Conservation (phyloP, 2,113 vertebrate species). For the Mormyrus lacerda region DNA sequence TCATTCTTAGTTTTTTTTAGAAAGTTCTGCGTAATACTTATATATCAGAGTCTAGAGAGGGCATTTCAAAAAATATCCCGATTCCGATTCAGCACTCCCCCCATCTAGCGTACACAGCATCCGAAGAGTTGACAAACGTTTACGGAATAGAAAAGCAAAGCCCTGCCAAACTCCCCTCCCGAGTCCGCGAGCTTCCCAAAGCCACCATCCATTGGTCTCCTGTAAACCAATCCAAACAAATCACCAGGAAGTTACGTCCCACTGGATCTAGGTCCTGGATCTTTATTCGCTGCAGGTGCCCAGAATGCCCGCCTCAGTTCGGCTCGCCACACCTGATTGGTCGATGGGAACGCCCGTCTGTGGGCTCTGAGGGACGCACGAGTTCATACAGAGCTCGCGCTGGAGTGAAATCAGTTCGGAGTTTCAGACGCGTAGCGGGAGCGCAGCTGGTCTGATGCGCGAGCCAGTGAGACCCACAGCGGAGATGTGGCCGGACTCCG, state of each 20-base stretch:
- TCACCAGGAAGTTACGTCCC: conserved; percentile 9
- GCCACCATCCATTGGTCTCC: conserved; percentile 15
- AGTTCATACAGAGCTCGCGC: conserved; percentile 58
- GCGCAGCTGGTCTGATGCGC: conserved; percentile 60
- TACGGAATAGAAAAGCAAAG: not conserved
- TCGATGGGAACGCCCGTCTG: conserved; percentile 44
- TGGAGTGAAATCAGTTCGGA: conserved; percentile 49
- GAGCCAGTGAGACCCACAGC: conserved; percentile 59
- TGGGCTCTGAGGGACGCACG: conserved; percentile 55
- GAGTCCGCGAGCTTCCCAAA: conserved; percentile 8
- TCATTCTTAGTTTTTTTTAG: not conserved
- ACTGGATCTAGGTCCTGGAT: conserved; percentile 4
- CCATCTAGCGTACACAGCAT: not conserved
- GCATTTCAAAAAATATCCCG: not conserved
- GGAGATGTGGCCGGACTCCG: conserved; percentile 67
- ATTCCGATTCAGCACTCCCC: not conserved
- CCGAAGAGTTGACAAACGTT: not conserved
- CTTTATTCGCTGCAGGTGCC: conserved; percentile 47
- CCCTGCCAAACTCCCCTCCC: conserved; percentile 19
- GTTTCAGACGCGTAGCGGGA: conserved; percentile 51
- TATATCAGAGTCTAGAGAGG: not conserved
- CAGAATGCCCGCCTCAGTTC: conserved; percentile 47
- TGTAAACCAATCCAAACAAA: conserved; percentile 16
- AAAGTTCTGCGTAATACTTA: not conserved
- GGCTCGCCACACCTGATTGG: conserved; percentile 48